Conservation (phyloP, 2,888 invertebrate genomes). For the Iselma pallidipennis region DNA sequence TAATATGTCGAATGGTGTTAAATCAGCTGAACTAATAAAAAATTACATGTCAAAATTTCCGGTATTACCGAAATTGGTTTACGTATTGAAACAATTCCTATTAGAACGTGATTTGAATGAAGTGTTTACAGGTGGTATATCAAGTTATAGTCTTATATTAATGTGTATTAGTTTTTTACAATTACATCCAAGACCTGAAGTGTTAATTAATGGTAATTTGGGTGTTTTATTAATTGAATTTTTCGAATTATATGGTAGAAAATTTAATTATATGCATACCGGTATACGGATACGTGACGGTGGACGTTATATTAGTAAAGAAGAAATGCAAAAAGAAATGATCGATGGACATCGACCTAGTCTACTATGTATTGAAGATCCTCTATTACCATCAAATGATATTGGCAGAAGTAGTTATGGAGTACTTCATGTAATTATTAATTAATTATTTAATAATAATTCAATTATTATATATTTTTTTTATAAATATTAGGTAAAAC, state of each 20-base stretch:
- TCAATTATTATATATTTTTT: background rate
- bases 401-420: constrained; percentile 98
- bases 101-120: constrained; percentile 98
- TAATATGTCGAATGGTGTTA: constrained; percentile 97
- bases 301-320: constrained; percentile 92
- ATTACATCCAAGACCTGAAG: constrained; percentile 83
- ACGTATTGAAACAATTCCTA: constrained; percentile 98
- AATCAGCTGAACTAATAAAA: constrained; percentile 94
- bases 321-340: constrained; percentile 92
- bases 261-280: constrained; percentile 94
- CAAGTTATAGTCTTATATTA: constrained; percentile 97
- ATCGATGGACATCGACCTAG: constrained; percentile 93
- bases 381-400: constrained; percentile 93
- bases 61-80: constrained; percentile 89
- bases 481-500: constrained; percentile 65
- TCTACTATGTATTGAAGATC: constrained; percentile 96
- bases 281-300: constrained; percentile 93
- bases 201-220: constrained; percentile 64
- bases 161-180: constrained; percentile 98
- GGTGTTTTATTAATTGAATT: constrained; percentile 96
- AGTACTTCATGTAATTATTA: constrained; percentile 71
- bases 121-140: constrained; percentile 99
- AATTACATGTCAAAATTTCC: constrained; percentile 88
- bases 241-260: constrained; percentile 94
- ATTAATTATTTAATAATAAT: background rate